Conservation (phyloP, 1,140 invertebrate species). For the Cotesia chilonis region DNA sequence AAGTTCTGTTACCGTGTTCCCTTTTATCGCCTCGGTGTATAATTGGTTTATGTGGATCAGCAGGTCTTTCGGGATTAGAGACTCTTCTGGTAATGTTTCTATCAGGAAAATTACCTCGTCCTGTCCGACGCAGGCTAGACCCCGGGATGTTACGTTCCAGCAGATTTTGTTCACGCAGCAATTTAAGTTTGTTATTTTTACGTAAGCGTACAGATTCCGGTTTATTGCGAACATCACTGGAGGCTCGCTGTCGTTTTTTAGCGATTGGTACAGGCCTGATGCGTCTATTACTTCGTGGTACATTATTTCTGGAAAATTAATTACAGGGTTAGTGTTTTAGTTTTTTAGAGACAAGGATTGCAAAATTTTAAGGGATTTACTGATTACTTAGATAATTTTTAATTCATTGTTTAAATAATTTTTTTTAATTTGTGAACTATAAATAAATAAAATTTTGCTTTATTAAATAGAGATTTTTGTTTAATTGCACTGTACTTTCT, state of each 20-base stretch:
- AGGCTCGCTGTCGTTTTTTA: constrained; percentile 68
- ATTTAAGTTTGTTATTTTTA: constrained; percentile 82
- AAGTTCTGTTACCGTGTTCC: constrained; percentile 77
- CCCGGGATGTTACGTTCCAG: constrained; percentile 84
- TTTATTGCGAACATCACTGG: constrained; percentile 82
- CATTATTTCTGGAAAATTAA: constrained; percentile 63
- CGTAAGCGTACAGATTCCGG: constrained; percentile 79
- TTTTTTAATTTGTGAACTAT: no score
- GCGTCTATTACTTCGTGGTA: constrained; percentile 69
- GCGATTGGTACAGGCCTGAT: constrained; percentile 62
- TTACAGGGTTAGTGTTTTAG: constrained; percentile 4
- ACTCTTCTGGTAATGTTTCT: constrained; percentile 77
- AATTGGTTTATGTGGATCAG: constrained; percentile 80
- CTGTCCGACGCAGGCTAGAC: constrained; percentile 83
- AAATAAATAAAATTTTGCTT: no score
- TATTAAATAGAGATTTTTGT: no score
- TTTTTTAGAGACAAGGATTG: neutral
- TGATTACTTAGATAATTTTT: no score
- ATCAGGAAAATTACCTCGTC: constrained; percentile 86
- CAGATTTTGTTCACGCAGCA: constrained; percentile 83
- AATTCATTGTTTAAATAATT: no score
- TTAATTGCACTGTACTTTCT: no score
- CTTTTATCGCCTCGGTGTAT: constrained; percentile 81
- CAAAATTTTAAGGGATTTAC: no score
- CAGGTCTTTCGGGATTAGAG: constrained; percentile 77